A percentile compares a stretch with the other conserved stretches of the same genome.
These are phyloP conservation scores for Scytalopus superciliaris DNA, from an alignment of 2,113 vertebrate species.

Conservation along the genomic window DNA sequence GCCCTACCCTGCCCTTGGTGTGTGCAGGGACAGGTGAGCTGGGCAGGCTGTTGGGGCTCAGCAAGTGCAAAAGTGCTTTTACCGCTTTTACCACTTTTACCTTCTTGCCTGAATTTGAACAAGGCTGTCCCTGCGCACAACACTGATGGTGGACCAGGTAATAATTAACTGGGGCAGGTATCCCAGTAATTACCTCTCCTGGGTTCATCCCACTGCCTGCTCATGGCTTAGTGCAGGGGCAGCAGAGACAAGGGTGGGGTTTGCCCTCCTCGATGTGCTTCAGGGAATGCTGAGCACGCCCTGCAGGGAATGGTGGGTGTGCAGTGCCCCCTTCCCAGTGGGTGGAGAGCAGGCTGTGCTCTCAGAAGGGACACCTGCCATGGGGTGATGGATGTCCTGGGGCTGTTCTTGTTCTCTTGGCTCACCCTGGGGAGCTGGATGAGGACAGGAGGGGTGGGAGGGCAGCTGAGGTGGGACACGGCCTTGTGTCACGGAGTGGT, in stretches of 20 bases:
- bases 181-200: background rate
- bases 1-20: fast-evolving
- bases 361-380: fast-evolving
- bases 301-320: background rate
- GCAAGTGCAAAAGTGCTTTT: background rate
- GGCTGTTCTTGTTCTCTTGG: background rate
- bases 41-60: background rate
- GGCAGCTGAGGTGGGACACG: fast-evolving
- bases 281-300: background rate
- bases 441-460: background rate
- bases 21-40: no score
- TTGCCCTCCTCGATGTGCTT: background rate
- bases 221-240: background rate
- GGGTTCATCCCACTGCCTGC: background rate
- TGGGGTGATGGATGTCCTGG: fast-evolving
- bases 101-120: background rate
- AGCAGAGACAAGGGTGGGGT: background rate
- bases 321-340: fast-evolving
- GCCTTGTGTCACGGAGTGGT: fast-evolving
- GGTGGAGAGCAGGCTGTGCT: fast-evolving
- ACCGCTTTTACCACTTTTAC: background rate
- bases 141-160: background rate
- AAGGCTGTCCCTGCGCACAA: background rate
- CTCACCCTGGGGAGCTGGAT: background rate
- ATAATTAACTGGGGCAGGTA: background rate